Base-by-base conservation (phyloP, 2,113 vertebrate species). In the Alexandromys fortis region DNA sequence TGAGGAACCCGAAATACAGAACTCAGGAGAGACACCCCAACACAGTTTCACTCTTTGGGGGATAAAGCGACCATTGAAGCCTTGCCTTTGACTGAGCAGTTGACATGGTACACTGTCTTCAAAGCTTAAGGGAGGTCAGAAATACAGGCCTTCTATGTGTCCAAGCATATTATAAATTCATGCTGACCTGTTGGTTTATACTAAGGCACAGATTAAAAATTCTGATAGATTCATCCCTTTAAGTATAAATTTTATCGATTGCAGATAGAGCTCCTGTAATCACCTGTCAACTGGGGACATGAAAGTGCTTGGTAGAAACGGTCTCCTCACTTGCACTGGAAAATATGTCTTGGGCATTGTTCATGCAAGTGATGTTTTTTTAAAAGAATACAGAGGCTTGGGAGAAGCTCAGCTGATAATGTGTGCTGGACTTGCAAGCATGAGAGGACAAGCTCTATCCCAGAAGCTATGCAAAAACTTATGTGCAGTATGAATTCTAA, bases 161-260 rank as follows among this genome's bases (percentile, higher is more conserved):
- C 99, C 77, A 99, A 99, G 97, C 99, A 99, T 17, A 99, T 85
- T 99, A 99, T 98, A 99, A 99, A 95, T 99, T 99, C 98, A 99
- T 98, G 99, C 99, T 52, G 99, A 99, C 97, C 98, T 99, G 87
- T 98, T 99, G 96, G 99, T 99, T 98, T 99, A 99, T 97, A 99
- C 99, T 98, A 99, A 99, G 98, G 99, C 99, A 82, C 98, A 99
- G 97, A 99, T 99, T 98, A 99, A 99, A 95, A 99, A 99, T 98
- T 99, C 99, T 77, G 99, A 99, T 97, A 99, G 98, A 89, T 99
- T 99, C 58, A 99, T 99, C 97, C 99, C 99, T 45, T 99, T 99
- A 99, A 99, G 99, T 4, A 99, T 99, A 30, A 99, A 99, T 99
- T 99, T 99, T 98, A 99, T 99, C 94, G 33, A 33, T 16, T 86